phyloP scores from a whole-genome alignment of 2,113 vertebrate genomes.

The Riparia riparia region DNA sequence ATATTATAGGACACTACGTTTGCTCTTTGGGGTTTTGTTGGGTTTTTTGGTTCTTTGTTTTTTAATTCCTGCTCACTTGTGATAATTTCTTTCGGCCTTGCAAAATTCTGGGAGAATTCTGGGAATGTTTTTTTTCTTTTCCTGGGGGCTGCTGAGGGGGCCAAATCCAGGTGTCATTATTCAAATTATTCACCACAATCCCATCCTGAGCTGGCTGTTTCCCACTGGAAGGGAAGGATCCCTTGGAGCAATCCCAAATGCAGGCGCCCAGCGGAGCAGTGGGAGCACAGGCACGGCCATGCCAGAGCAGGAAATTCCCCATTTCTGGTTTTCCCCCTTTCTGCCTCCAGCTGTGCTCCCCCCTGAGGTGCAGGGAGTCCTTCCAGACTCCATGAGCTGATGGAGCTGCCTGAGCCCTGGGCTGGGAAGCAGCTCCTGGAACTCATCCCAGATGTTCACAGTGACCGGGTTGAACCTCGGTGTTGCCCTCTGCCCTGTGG shows the following conservation, averaged over 20 bases:
- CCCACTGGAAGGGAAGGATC: not conserved
- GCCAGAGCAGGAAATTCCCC: not conserved
- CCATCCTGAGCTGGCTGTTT: not conserved
- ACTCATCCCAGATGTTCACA: not conserved
- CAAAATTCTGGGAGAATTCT: not conserved
- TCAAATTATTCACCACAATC: not conserved
- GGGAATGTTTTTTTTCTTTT: not conserved
- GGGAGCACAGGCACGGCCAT: not conserved
- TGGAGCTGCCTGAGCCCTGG: not conserved
- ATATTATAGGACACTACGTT: not conserved
- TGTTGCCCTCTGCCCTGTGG: not conserved
- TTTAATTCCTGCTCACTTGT: not conserved
- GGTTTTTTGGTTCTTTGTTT: not conserved
- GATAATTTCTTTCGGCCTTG: not conserved
- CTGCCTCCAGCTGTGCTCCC: not conserved
- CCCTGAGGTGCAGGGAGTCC: not conserved
- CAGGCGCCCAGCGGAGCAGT: not conserved
- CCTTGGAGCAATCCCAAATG: not conserved
- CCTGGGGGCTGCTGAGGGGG: not conserved
- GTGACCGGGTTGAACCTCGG: not conserved
- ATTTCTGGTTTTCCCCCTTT: accelerated
- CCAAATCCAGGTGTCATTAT: not conserved
- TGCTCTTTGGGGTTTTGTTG: not conserved
- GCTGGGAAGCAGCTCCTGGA: not conserved
- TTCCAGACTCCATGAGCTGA: not conserved